Percentiles rank a stretch among this genome's conserved stretches.
Conservation (phyloP, 2,888 invertebrate genomes). For the Pseudococcus jackbeardsleyi region DNA sequence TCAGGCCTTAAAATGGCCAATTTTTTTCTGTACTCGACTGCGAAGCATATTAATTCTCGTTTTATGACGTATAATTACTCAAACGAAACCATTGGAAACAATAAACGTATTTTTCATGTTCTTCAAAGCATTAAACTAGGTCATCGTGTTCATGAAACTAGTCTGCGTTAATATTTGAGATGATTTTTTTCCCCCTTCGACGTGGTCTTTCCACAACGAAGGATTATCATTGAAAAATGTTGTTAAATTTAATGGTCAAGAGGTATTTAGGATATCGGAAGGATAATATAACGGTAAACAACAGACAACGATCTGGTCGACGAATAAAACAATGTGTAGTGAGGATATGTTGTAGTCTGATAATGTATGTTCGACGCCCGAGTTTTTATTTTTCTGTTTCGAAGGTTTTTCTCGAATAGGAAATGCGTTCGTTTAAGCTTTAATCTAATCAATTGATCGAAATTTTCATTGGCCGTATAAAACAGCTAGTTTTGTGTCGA, state of each 20-base stretch:
- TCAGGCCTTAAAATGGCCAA: not conserved
- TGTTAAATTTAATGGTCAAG: not conserved
- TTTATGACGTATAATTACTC: not conserved
- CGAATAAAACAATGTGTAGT: not conserved
- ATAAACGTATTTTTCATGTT: conserved; percentile 13
- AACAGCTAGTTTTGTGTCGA: not conserved
- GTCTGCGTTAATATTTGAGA: not conserved
- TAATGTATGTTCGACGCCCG: not conserved
- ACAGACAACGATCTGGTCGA: not conserved
- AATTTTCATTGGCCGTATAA: not conserved
- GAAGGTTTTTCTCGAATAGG: not conserved
- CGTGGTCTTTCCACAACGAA: not conserved
- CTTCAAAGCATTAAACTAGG: not conserved
- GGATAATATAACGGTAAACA: not conserved
- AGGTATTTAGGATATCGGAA: not conserved
- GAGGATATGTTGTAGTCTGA: not conserved
- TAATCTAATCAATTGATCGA: not conserved
- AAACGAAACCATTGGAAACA: conserved; percentile 18
- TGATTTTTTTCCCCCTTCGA: not conserved
- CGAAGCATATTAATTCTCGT: not conserved
- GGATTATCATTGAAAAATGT: conserved; percentile 1
- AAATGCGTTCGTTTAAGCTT: not conserved
- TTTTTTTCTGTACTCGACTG: not conserved
- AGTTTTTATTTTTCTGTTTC: not conserved
- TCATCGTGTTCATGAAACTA: conserved; percentile 31